Percentiles rank a stretch among this genome's conserved stretches.
These are phyloP conservation scores for Raja brachyura DNA, from an alignment of 2,113 vertebrate genomes.

Conservation along the genomic window DNA sequence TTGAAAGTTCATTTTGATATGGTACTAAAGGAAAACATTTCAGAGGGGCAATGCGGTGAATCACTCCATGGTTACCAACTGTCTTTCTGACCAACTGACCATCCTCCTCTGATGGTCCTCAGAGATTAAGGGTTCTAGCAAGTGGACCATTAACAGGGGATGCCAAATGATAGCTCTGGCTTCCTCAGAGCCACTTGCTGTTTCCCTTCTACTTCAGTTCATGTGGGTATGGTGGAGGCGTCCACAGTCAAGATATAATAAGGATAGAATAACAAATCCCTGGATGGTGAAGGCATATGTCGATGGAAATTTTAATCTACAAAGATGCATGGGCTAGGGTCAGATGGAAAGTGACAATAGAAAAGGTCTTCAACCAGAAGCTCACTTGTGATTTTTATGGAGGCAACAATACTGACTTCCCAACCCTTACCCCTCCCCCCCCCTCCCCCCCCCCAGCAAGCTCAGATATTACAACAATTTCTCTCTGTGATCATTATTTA, in stretches of 20 bases:
- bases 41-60: background rate
- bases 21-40: background rate
- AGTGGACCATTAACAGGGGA: background rate
- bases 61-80: background rate
- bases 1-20: background rate
- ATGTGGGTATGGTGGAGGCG: background rate
- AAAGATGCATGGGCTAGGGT: too few species aligned
- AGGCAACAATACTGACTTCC: too few species aligned
- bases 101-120: background rate
- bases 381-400: background rate
- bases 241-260: background rate
- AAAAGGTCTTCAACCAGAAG: background rate
- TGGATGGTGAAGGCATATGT: background rate
- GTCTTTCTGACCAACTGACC: background rate
- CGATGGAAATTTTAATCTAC: background rate
- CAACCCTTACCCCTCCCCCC: too few species aligned
- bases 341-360: background rate
- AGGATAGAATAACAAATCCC: background rate
- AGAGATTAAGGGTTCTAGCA: background rate
- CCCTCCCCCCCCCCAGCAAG: too few species aligned
- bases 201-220: background rate
- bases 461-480: background rate
- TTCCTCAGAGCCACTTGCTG: background rate
- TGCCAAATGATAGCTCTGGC: background rate
- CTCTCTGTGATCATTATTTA: background rate